Conservation (phyloP, 2,113 vertebrate genomes). For the Alethe castanea region DNA sequence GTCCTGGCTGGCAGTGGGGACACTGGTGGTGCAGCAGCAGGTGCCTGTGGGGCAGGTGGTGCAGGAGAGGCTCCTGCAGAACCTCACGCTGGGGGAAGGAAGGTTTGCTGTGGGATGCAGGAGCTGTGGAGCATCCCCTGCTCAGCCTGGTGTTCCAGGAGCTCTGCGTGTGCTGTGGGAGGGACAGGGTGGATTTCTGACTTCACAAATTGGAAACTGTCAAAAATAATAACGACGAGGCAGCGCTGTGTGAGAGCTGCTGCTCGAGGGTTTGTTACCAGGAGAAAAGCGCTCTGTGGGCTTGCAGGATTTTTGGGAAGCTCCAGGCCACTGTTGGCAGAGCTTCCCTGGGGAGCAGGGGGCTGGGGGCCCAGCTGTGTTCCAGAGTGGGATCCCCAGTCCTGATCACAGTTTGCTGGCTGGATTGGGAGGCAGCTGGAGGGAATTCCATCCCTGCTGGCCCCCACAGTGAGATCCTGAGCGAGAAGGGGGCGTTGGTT, state of each 20-base stretch:
- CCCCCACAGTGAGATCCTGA: background rate
- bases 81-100: fast-evolving
- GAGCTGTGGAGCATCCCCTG: background rate
- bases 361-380: background rate
- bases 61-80: background rate
- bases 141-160: background rate
- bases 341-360: background rate
- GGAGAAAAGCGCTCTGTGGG: background rate
- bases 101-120: background rate
- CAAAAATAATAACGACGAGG: background rate
- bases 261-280: background rate
- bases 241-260: background rate
- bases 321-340: background rate
- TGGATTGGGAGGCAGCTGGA: background rate
- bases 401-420: background rate
- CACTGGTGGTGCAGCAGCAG: background rate
- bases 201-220: background rate
- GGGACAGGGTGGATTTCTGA: background rate
- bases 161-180: background rate
- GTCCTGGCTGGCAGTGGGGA: background rate
- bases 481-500: background rate
- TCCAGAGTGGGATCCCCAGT: background rate
- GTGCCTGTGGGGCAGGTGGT: background rate
- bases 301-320: background rate
- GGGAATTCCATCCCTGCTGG: background rate